Base-by-base conservation (phyloP, 2,797 vertebrate genomes). In the Moxostoma hubbsi region DNA sequence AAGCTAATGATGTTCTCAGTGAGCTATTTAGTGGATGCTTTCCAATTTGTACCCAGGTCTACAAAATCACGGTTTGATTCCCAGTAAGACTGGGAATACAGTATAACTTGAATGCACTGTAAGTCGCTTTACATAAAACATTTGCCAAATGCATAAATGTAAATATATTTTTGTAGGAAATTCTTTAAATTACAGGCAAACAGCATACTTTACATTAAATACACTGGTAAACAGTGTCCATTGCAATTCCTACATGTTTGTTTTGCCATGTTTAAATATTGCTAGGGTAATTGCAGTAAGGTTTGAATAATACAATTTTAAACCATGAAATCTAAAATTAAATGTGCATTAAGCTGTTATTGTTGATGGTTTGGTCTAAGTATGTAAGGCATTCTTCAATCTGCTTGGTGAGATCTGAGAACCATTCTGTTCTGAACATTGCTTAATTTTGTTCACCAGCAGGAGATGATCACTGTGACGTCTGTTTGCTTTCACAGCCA, bases 321-420 rank as follows among this genome's bases (percentile, higher is more conserved):
- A 24, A 11, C 45, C 12, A 70, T 57, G 11, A 16, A 70, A 11
- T 47, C 6, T 63, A 62, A 73, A n/a, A 63, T n/a, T 1, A 46
- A 8, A 46, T n/a, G 46, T 64, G 12, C 1, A 43, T 15, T 16
- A 9, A 57, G 55, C 7, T 57, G 6, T 59, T 11, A 51, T 9
- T 61, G 49, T 13, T 15, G 54, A 49, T 24, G 24, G 51, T 71
- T 81, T 24, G 69, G 79, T 78, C 64, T 63, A 15, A 46, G 18
- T 81, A 7, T 77, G 66, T 85, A 98, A 96, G 92, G 98, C 96
- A 61, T 98, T 98, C 93, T 98, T 98, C 91, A 97, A 93, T 85
- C 91, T 98, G 81, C 97, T 98, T 0, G 97, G 97, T 98, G 95
- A 94, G 85, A 66, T 54, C 24, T 69, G 11, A 54, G 64, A 75